phyloP scores from a whole-genome alignment of 2,113 vertebrate species.

The Chaetura pelagica region DNA sequence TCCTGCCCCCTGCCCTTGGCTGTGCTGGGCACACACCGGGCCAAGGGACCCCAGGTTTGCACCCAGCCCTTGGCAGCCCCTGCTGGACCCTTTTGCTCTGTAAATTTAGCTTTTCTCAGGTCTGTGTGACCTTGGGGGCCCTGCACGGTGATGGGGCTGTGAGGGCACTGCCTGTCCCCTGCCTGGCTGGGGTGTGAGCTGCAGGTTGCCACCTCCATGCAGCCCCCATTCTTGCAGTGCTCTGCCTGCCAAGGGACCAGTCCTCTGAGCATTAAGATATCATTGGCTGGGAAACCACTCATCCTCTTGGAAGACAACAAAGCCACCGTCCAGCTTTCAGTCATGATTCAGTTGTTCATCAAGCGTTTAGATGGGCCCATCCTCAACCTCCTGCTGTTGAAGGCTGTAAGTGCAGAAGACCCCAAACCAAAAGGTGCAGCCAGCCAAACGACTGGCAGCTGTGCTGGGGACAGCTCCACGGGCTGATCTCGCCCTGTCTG shows the following conservation, averaged over 20 bases:
- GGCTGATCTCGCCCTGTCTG: not conserved
- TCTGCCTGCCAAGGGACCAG: accelerated
- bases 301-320: conserved; percentile 9
- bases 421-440: accelerated
- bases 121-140: not conserved
- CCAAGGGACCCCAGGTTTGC: not conserved
- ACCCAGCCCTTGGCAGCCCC: accelerated
- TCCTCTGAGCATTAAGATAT: not conserved
- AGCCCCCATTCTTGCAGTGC: not conserved
- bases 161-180: not conserved
- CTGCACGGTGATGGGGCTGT: not conserved
- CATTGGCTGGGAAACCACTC: not conserved
- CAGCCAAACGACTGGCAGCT: not conserved
- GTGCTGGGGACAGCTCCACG: accelerated
- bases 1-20: not conserved
- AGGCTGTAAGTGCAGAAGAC: not conserved
- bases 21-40: accelerated
- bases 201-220: not conserved
- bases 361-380: not conserved
- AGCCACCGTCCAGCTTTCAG: not conserved
- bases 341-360: not conserved
- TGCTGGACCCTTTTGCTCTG: not conserved
- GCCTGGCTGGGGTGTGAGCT: not conserved
- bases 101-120: not conserved
- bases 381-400: conserved; percentile 8